Percentiles rank a stretch among this genome's conserved stretches.
phyloP scores from a whole-genome alignment of 1,140 invertebrate genomes.

The Pseudomyrmex concolor region DNA sequence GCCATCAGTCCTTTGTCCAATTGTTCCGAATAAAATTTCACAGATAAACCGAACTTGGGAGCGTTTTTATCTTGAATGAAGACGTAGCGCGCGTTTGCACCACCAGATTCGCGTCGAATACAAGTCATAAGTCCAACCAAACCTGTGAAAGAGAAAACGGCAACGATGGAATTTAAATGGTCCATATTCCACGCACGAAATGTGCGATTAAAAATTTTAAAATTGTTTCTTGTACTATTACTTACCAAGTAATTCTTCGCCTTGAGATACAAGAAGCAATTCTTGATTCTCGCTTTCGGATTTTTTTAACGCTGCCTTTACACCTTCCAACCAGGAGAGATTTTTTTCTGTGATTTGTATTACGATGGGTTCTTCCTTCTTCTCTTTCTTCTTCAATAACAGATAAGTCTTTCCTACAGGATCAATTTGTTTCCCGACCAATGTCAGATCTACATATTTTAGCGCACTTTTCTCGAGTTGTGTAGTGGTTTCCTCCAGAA shows the following conservation, averaged over 20 bases:
- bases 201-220: background rate
- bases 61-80: slow-evolving; percentile 89
- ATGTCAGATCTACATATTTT: slow-evolving; percentile 82
- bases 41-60: slow-evolving; percentile 87
- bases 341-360: slow-evolving; percentile 89
- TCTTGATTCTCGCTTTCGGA: slow-evolving; percentile 86
- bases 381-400: slow-evolving; percentile 86
- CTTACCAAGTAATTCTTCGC: slow-evolving; percentile 86
- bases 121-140: slow-evolving; percentile 96
- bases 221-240: background rate
- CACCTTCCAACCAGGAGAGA: slow-evolving; percentile 92
- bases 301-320: slow-evolving; percentile 90
- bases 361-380: slow-evolving; percentile 83
- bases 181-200: background rate
- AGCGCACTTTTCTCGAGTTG: slow-evolving; percentile 79
- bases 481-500: slow-evolving; percentile 90
- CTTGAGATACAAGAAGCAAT: slow-evolving; percentile 90
- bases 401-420: slow-evolving; percentile 87
- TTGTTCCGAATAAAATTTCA: slow-evolving; percentile 87
- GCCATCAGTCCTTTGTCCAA: slow-evolving; percentile 91
- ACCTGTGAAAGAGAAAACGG: slow-evolving; percentile 84
- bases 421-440: slow-evolving; percentile 85
- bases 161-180: slow-evolving; percentile 1
- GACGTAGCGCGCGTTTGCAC: slow-evolving; percentile 89
- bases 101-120: slow-evolving; percentile 93